Evolutionary conservation across 2,888 invertebrate species (phyloP).

Genomic region (Steinernema carpocapsae): DNA sequence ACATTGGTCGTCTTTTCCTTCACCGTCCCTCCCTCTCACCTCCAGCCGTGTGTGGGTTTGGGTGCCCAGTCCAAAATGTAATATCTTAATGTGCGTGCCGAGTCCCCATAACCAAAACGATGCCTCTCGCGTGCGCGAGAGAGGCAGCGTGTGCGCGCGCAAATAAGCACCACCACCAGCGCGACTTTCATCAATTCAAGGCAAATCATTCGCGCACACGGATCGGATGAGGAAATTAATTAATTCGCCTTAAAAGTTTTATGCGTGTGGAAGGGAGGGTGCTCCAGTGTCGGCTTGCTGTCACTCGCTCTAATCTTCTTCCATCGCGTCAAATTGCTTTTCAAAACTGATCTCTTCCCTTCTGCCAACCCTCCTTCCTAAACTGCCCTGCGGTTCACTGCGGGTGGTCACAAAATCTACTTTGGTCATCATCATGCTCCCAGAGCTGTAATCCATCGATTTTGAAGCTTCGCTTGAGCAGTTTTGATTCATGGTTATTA

Average conservation of each 20-base stretch:
- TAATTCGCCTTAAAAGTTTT: conserved; percentile 27
- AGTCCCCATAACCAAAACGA: background rate
- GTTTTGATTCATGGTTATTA: background rate
- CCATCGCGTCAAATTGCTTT: background rate
- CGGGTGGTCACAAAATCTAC: background rate
- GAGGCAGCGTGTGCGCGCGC: background rate
- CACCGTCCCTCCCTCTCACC: too few relatives aligned
- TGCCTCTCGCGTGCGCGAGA: background rate
- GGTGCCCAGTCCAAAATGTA: conserved; percentile 6
- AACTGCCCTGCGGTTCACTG: too few relatives aligned
- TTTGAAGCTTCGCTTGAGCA: background rate
- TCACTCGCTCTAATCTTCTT: too few relatives aligned
- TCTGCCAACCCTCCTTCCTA: too few relatives aligned
- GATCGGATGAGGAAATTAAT: conserved; percentile 15
- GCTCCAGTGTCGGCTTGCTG: too few relatives aligned
- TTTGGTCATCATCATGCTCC: too few relatives aligned
- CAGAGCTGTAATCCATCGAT: conserved; percentile 2
- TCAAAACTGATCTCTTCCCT: too few relatives aligned
- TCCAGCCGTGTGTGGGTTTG: too few relatives aligned
- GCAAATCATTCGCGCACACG: conserved; percentile 10
- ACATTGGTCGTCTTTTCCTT: background rate
- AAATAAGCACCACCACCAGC: background rate
- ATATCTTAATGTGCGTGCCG: conserved; percentile 22
- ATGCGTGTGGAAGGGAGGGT: background rate
- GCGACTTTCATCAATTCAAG: background rate